Percentiles rank a stretch among this genome's conserved stretches.
phyloP scores from a whole-genome alignment of 2,113 vertebrate species.

The Callocephalon fimbriatum region DNA sequence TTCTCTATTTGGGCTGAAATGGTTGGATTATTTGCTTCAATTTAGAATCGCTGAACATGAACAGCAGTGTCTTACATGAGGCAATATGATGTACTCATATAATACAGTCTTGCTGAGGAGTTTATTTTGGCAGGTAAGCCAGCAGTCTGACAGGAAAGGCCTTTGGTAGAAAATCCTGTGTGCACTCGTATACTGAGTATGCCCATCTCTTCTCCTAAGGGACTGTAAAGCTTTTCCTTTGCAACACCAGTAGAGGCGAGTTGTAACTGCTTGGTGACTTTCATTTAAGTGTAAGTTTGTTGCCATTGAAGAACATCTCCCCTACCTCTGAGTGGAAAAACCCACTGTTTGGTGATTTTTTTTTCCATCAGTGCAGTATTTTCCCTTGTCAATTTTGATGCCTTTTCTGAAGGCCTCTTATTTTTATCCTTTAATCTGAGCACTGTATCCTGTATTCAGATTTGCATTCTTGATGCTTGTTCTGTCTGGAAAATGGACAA shows the following conservation, averaged over 20 bases:
- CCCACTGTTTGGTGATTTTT: rapidly evolving
- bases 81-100: not conserved
- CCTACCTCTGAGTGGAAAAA: not conserved
- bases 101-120: not conserved
- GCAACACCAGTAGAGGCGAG: not conserved
- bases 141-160: not conserved
- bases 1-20: not conserved
- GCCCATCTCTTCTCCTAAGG: not conserved
- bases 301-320: not conserved
- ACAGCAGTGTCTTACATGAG: not conserved
- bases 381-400: not conserved
- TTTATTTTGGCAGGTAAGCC: not conserved
- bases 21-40: not conserved
- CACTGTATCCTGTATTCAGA: not conserved
- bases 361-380: not conserved
- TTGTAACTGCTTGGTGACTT: not conserved
- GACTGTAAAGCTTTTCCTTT: not conserved
- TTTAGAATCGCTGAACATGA: not conserved
- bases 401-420: not conserved
- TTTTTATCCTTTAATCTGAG: not conserved
- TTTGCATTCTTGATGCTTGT: not conserved
- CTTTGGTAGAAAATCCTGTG: not conserved
- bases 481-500: not conserved
- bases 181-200: not conserved
- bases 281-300: not conserved